Evolutionary conservation across 2,888 invertebrate genomes (phyloP).

Genomic region (Hypolimnas misippus): DNA sequence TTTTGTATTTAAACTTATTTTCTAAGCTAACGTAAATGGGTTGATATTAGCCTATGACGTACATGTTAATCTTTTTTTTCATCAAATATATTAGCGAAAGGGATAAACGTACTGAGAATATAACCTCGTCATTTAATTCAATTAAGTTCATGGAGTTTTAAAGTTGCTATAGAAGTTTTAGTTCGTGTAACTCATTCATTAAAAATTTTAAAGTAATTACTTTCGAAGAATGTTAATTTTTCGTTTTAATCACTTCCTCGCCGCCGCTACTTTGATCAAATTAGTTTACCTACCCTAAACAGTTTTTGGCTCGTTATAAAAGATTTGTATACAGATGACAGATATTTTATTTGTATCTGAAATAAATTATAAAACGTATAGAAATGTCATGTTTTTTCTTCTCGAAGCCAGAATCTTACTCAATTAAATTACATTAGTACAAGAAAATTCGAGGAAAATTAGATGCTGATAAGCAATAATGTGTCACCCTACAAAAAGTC

Average conservation of each 20-base stretch:
- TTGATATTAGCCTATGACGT: too few species aligned
- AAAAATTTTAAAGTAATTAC: constrained; percentile 80
- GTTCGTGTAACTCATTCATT: constrained; percentile 57
- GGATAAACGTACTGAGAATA: neutral
- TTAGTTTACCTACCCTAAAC: constrained; percentile 71
- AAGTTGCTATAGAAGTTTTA: constrained; percentile 19
- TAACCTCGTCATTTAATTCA: constrained; percentile 8
- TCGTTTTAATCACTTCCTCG: constrained; percentile 80
- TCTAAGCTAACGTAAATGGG: too few species aligned
- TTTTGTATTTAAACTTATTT: too few species aligned
- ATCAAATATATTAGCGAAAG: neutral
- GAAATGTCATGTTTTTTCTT: too few species aligned
- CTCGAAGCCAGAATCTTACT: too few species aligned
- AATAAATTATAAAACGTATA: too few species aligned
- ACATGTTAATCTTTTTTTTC: too few species aligned
- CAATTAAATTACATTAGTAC: too few species aligned
- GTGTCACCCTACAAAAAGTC: too few species aligned
- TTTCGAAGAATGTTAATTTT: constrained; percentile 82
- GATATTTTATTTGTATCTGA: too few species aligned
- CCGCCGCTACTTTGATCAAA: constrained; percentile 81
- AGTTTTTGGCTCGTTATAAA: constrained; percentile 65
- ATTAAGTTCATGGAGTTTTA: constrained; percentile 20
- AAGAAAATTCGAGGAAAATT: too few species aligned
- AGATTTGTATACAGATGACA: constrained; percentile 52
- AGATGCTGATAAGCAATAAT: too few species aligned